These are phyloP conservation scores for Chiloscyllium punctatum DNA, from an alignment of 2,797 vertebrate genomes.

Conservation along the genomic window DNA sequence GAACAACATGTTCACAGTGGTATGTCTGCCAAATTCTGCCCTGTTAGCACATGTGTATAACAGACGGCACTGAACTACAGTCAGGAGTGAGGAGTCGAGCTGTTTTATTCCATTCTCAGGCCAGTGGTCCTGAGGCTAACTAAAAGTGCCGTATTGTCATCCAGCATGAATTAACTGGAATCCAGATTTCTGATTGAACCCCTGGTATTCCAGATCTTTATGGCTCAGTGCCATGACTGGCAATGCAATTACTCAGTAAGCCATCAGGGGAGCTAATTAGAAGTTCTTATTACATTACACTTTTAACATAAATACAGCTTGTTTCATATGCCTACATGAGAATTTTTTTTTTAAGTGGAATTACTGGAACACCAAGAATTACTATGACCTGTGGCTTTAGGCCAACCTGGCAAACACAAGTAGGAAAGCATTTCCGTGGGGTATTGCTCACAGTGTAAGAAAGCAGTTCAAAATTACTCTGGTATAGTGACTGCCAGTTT, in stretches of 20 bases:
- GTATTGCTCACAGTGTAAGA: constrained; percentile 24
- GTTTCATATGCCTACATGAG: constrained; percentile 10
- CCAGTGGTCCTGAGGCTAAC: background rate
- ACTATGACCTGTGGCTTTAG: background rate
- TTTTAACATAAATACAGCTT: constrained; percentile 8
- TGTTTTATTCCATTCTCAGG: background rate
- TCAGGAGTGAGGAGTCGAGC: background rate
- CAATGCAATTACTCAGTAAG: constrained; percentile 6
- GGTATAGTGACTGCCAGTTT: constrained; percentile 3
- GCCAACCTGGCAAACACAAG: background rate
- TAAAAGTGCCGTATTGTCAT: background rate
- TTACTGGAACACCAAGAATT: constrained; percentile 29
- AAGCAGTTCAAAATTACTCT: background rate
- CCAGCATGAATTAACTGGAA: background rate
- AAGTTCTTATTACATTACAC: constrained; percentile 6
- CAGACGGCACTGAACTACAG: background rate
- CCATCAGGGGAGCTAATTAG: background rate
- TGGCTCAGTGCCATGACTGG: background rate
- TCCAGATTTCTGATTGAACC: background rate
- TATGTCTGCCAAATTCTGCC: no score
- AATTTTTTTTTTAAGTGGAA: background rate
- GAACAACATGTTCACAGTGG: background rate
- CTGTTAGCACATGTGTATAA: no score
- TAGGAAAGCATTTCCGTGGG: background rate
- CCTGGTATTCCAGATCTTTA: background rate